A percentile compares a stretch with the other conserved stretches of the same genome.
Conservation (phyloP, 2,113 vertebrate genomes). For the Bufo bufo region DNA sequence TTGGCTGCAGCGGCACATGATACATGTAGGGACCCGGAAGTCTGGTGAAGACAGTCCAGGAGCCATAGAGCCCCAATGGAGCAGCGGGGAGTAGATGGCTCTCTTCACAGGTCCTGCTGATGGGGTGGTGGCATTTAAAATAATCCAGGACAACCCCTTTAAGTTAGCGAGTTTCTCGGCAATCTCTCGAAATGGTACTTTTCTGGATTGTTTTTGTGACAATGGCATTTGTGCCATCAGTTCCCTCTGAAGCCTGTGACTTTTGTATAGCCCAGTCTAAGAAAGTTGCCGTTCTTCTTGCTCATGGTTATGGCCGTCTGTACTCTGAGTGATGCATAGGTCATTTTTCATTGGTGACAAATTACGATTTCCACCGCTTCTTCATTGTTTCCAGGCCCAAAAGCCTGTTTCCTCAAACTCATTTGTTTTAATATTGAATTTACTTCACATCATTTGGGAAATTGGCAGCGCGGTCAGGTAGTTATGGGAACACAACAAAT, state of each 20-base stretch:
- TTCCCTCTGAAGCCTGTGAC: not conserved
- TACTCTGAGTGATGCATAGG: not conserved
- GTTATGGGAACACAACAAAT: constrained; percentile 49
- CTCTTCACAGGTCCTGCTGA: too few relatives aligned
- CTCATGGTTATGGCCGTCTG: not conserved
- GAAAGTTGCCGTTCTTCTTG: too few relatives aligned
- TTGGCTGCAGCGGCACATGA: too few relatives aligned
- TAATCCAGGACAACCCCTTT: too few relatives aligned
- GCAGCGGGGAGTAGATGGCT: too few relatives aligned
- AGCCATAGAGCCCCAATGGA: too few relatives aligned
- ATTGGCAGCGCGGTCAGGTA: constrained; percentile 36
- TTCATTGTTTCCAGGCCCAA: not conserved
- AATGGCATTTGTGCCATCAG: not conserved
- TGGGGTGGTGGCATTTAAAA: too few relatives aligned
- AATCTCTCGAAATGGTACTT: not conserved
- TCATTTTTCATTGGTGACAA: not conserved
- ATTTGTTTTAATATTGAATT: constrained; percentile 43
- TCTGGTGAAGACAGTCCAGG: too few relatives aligned
- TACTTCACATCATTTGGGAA: constrained; percentile 37
- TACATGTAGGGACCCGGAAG: too few relatives aligned
- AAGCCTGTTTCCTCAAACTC: not conserved
- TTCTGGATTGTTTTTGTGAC: not conserved
- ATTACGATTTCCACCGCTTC: not conserved
- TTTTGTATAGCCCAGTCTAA: not conserved
- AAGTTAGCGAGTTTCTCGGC: too few relatives aligned